phyloP scores from a whole-genome alignment of 2,797 vertebrate species.

The Furcifer pardalis region DNA sequence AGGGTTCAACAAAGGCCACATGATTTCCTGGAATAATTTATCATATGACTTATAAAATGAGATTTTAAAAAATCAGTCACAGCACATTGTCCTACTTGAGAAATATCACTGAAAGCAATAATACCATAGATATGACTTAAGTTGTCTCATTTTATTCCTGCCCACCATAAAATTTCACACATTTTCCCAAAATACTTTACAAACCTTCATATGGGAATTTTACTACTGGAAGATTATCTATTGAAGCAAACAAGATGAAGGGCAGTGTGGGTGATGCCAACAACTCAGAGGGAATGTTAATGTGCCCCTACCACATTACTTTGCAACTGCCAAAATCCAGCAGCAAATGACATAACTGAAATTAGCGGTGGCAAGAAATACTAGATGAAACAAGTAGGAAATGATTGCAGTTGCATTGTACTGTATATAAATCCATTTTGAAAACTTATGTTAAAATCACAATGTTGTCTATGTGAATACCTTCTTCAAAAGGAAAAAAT shows the following conservation, averaged over 20 bases:
- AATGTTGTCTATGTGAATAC: background rate
- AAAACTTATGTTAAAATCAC: background rate
- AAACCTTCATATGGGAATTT: background rate
- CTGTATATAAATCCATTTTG: background rate
- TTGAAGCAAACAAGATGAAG: background rate
- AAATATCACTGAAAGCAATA: background rate
- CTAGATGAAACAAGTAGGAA: background rate
- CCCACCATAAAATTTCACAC: background rate
- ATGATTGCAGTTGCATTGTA: background rate
- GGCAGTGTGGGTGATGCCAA: too few relatives aligned
- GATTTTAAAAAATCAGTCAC: too few relatives aligned
- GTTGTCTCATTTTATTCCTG: background rate
- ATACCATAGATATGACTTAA: background rate
- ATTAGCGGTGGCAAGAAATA: background rate
- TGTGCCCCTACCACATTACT: too few relatives aligned
- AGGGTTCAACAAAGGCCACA: too few relatives aligned
- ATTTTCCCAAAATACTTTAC: background rate
- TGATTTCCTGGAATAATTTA: too few relatives aligned
- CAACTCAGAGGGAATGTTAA: too few relatives aligned
- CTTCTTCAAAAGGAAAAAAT: constrained; percentile 7
- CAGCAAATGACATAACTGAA: too few relatives aligned
- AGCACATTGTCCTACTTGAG: background rate
- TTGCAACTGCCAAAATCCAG: too few relatives aligned
- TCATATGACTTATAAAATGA: too few relatives aligned
- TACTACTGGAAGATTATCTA: background rate